A percentile compares a stretch with the other conserved stretches of the same genome.
Conservation (phyloP, 1,140 invertebrate genomes). For the Nymphalis io region DNA sequence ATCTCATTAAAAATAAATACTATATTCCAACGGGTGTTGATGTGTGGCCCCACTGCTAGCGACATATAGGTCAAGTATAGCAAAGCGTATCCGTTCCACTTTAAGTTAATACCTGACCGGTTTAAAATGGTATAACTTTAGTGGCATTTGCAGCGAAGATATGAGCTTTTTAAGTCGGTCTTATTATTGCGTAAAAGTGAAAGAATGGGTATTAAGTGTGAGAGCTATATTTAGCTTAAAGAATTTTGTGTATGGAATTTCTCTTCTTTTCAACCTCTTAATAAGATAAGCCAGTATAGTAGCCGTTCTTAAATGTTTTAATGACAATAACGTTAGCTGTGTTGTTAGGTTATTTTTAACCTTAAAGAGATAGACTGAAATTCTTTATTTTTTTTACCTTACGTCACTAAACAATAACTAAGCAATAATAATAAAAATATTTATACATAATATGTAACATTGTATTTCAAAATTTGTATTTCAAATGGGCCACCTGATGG, state of each 20-base stretch:
- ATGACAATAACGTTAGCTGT: neutral
- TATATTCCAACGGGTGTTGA: neutral
- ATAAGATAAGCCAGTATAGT: neutral
- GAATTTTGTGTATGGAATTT: neutral
- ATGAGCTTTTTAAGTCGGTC: slow-evolving; percentile 27
- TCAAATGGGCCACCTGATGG: too few relatives aligned
- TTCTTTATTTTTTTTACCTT: too few relatives aligned
- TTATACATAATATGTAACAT: too few relatives aligned
- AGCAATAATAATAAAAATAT: too few relatives aligned
- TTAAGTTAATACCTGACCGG: slow-evolving; percentile 36
- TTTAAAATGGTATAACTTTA: slow-evolving; percentile 37
- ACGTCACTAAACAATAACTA: too few relatives aligned
- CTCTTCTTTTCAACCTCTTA: neutral
- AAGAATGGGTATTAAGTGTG: slow-evolving; percentile 9
- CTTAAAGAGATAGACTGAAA: too few relatives aligned
- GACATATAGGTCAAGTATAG: slow-evolving; percentile 31
- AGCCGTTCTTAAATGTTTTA: neutral
- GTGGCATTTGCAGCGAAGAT: slow-evolving; percentile 18
- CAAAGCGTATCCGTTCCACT: slow-evolving; percentile 24
- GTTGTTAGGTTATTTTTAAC: too few relatives aligned
- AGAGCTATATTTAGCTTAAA: neutral
- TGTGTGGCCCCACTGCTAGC: slow-evolving; percentile 20
- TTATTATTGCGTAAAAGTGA: slow-evolving; percentile 23
- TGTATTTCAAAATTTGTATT: too few relatives aligned
- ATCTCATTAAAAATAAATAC: neutral